Evolutionary conservation across 2,888 invertebrate species (phyloP).

Genomic region (Agrochola circellaris): DNA sequence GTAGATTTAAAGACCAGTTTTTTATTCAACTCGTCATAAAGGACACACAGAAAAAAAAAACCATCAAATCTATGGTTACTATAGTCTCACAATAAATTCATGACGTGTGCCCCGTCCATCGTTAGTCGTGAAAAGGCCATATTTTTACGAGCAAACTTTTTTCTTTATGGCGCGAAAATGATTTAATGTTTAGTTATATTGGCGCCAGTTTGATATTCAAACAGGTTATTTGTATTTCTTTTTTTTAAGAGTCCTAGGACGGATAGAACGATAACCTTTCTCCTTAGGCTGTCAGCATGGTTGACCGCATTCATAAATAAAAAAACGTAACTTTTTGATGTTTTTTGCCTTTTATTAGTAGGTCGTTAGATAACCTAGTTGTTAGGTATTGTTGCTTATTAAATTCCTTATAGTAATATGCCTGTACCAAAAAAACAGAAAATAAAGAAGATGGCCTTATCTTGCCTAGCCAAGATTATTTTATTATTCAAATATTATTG

Average conservation of each 20-base stretch:
- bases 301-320: slow-evolving; percentile 13
- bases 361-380: slow-evolving; percentile 12
- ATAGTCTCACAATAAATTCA: neutral
- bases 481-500: neutral
- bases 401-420: neutral
- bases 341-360: slow-evolving; percentile 5
- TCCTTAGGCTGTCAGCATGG: slow-evolving; percentile 9
- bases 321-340: neutral
- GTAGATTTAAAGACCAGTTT: neutral
- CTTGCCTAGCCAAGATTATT: neutral
- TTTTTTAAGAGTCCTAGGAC: slow-evolving; percentile 15
- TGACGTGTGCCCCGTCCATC: neutral
- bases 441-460: neutral
- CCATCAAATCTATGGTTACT: neutral
- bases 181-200: slow-evolving; percentile 5
- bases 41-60: neutral
- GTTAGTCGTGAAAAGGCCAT: slow-evolving; percentile 8
- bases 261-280: slow-evolving; percentile 32
- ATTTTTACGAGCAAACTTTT: slow-evolving; percentile 11
- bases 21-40: neutral
- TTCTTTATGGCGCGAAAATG: slow-evolving; percentile 37
- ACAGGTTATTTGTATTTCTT: slow-evolving; percentile 11
- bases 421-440: too few relatives aligned
- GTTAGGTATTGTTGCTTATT: neutral
- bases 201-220: slow-evolving; percentile 49